Conservation (phyloP, 2,888 invertebrate species). For the Oscheius onirici region DNA sequence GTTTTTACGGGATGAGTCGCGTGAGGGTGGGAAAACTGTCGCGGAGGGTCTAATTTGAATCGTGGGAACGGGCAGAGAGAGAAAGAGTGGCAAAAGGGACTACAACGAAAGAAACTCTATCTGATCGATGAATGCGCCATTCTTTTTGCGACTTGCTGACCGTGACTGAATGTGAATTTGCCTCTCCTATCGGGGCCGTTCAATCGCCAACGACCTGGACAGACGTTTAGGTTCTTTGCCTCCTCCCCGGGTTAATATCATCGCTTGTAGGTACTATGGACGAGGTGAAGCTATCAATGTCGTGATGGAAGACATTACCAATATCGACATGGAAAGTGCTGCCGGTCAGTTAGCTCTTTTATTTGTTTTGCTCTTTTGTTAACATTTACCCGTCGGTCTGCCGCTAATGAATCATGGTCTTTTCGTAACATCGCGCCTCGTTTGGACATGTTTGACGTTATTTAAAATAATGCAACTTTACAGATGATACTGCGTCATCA, state of each 20-base stretch:
- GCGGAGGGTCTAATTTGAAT: neutral
- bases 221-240: neutral
- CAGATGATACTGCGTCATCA: too few relatives aligned
- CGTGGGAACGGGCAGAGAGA: neutral
- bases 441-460: too few relatives aligned
- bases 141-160: conserved; percentile 28
- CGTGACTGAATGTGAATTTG: conserved; percentile 29
- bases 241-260: neutral
- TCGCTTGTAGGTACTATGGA: conserved; percentile 13
- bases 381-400: neutral
- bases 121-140: conserved; percentile 12
- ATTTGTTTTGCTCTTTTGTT: neutral
- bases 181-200: conserved; percentile 16
- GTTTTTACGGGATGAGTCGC: neutral
- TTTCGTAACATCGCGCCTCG: neutral
- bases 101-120: neutral
- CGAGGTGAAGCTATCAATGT: conserved; percentile 6
- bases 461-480: too few relatives aligned
- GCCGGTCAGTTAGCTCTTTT: neutral
- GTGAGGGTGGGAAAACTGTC: neutral
- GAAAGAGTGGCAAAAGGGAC: neutral
- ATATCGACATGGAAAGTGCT: neutral
- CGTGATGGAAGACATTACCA: conserved; percentile 28
- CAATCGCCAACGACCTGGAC: conserved; percentile 8
- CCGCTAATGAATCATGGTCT: conserved; percentile 11